Evolutionary conservation across 2,888 invertebrate species (phyloP), one percentile per base, ranked within the genome.

Genomic region (Drosophila cognata): DNA sequence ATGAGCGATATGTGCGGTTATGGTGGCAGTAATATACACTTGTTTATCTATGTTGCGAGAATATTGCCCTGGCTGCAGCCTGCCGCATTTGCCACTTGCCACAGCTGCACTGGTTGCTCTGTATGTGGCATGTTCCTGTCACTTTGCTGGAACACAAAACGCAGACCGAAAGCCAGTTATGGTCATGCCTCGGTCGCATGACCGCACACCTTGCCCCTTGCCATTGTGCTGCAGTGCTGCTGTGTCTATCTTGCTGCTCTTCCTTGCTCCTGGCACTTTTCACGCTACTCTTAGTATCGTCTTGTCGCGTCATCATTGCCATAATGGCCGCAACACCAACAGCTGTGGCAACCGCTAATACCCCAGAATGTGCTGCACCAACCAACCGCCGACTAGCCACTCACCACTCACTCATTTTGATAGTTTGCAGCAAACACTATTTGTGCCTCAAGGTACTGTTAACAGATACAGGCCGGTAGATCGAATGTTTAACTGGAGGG

Each of bases 1-100:
- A 86, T 87, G 85, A 78, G 82, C 87, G 76, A 87, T 86, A 82
- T 87, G 59, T 85, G 86, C 75, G 86, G 82, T 82, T 79, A 81
- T 80, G 72, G 66, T 71, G 66, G 68, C 71, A 53, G 57, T 80
- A 76, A 55, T 78, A 76, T 65, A 62, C 72, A 57, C 80, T 80
- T 82, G 80, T 84, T 82, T 84, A 85, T 84, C 84, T 82, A 64
- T 79, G 74, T 71, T 58, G 81, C 62, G 63, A 8, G 13, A 29
- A 62, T 72, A 71, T 66, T 48, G 61, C 38, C 61, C 25, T 28
- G 35, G 52, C 53, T 51, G 62, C 48, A 50, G 52, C 41, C 35
- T 25, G 67, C 60, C 59, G 38, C 64, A 61, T 53, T 50, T 71
- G 64, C 61, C 38, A 38, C 61, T 50, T 71, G 69, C 56, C 57